Percentiles rank a stretch among this genome's conserved stretches.
Conservation (phyloP, 2,888 invertebrate species). For the Notodonta dromedarius region DNA sequence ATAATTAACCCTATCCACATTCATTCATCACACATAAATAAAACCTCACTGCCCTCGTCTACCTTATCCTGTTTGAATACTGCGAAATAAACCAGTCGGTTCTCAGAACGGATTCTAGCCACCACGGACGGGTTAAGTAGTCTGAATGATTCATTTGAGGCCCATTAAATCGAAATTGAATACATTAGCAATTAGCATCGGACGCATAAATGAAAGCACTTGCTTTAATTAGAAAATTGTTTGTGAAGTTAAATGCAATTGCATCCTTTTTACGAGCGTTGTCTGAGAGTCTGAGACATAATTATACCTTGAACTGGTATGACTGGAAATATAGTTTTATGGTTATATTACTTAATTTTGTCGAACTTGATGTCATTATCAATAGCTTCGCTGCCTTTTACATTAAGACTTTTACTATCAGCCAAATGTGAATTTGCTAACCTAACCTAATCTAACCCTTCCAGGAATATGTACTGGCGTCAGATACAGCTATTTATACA, state of each 20-base stretch:
- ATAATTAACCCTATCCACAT: constrained; percentile 13
- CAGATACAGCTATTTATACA: too few species aligned
- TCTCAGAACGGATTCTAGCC: constrained; percentile 32
- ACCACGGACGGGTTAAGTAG: constrained; percentile 10
- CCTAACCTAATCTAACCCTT: too few species aligned
- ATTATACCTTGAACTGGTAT: neutral
- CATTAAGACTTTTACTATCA: too few species aligned
- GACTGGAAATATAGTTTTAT: too few species aligned
- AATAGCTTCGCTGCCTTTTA: too few species aligned
- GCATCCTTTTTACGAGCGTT: neutral
- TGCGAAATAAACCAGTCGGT: constrained; percentile 24
- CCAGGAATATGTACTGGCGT: too few species aligned
- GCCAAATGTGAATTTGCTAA: too few species aligned
- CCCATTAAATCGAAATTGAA: constrained; percentile 10
- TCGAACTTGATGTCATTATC: too few species aligned
- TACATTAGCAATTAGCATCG: constrained; percentile 5
- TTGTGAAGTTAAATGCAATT: neutral
- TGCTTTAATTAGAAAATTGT: constrained; percentile 4
- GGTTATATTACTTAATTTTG: too few species aligned
- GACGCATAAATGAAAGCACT: constrained; percentile 4
- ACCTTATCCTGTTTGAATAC: constrained; percentile 20
- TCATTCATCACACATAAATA: constrained; percentile 19
- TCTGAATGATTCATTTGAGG: constrained; percentile 34
- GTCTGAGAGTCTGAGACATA: neutral
- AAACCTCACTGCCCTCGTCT: constrained; percentile 16